These are phyloP conservation scores for Melinaea marsaeus DNA, from an alignment of 2,888 invertebrate genomes.

Conservation along the genomic window DNA sequence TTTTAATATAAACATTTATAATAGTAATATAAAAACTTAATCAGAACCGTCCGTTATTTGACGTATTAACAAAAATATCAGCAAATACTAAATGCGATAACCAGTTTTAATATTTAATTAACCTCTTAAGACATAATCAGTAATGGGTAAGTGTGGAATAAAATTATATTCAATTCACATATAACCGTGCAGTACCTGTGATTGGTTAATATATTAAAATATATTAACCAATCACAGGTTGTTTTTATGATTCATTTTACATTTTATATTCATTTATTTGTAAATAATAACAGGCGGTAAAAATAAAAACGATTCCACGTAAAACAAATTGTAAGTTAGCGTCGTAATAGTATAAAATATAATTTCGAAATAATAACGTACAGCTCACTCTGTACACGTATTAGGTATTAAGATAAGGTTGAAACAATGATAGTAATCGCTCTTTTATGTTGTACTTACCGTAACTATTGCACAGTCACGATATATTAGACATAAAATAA, in stretches of 20 bases:
- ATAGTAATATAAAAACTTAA: too few species aligned
- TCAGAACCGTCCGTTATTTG: too few species aligned
- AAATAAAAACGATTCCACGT: too few species aligned
- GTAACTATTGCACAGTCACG: slow-evolving; percentile 2
- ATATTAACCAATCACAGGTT: too few species aligned
- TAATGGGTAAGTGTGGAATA: neutral
- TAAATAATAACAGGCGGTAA: too few species aligned
- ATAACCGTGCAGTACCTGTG: neutral
- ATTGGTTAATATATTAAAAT: too few species aligned
- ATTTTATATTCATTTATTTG: too few species aligned
- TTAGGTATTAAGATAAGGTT: slow-evolving; percentile 12
- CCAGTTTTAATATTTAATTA: slow-evolving; percentile 1
- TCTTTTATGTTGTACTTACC: slow-evolving; percentile 7
- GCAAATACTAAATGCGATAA: neutral
- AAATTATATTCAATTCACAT: neutral
- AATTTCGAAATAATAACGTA: neutral
- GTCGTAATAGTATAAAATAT: neutral
- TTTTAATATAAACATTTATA: too few species aligned
- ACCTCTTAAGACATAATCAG: neutral
- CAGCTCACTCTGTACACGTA: neutral
- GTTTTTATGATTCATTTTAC: too few species aligned
- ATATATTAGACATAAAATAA: slow-evolving; percentile 3
- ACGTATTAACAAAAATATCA: too few species aligned
- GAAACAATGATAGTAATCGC: slow-evolving; percentile 11
- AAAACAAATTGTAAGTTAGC: neutral